A percentile compares a stretch with the other conserved stretches of the same genome.
phyloP scores from a whole-genome alignment of 2,797 vertebrate genomes.

The Rhadinocentrus ornatus region DNA sequence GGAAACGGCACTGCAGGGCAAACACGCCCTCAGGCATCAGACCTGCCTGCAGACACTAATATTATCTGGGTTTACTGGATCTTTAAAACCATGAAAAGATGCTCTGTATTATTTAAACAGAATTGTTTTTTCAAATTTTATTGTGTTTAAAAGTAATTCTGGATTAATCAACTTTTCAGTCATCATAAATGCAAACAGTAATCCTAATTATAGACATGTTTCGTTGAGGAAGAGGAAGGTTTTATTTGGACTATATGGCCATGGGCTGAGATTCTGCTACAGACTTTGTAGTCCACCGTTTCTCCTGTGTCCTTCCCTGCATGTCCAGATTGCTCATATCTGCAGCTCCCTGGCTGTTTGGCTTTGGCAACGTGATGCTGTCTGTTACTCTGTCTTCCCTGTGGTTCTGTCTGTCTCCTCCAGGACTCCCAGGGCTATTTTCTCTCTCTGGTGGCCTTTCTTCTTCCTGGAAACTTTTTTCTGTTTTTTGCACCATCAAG shows the following conservation, averaged over 20 bases:
- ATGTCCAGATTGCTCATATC: slow-evolving; percentile 57
- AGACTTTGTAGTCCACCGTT: not conserved
- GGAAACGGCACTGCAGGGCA: too few relatives aligned
- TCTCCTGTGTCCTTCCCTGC: slow-evolving; percentile 32
- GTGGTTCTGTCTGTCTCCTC: slow-evolving; percentile 48
- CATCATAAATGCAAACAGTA: not conserved
- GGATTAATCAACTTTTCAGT: not conserved
- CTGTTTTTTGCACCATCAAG: slow-evolving; percentile 1
- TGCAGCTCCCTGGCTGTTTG: slow-evolving; percentile 39
- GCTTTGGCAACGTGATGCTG: slow-evolving; percentile 30
- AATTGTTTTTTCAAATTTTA: not conserved
- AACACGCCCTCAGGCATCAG: not conserved
- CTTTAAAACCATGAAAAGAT: not conserved
- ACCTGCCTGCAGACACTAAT: not conserved
- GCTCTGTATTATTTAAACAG: not conserved
- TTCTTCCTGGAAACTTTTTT: not conserved
- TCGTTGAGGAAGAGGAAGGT: not conserved
- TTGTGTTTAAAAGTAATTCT: not conserved
- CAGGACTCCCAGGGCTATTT: slow-evolving; percentile 36
- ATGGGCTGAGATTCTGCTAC: not conserved
- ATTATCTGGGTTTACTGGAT: too few relatives aligned
- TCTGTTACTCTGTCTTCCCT: slow-evolving; percentile 44
- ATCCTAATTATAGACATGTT: not conserved
- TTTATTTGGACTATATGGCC: not conserved
- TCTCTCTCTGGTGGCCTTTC: slow-evolving; percentile 35